Evolutionary conservation across 1,140 invertebrate species (phyloP).

Genomic region (Drosophila murphyi): DNA sequence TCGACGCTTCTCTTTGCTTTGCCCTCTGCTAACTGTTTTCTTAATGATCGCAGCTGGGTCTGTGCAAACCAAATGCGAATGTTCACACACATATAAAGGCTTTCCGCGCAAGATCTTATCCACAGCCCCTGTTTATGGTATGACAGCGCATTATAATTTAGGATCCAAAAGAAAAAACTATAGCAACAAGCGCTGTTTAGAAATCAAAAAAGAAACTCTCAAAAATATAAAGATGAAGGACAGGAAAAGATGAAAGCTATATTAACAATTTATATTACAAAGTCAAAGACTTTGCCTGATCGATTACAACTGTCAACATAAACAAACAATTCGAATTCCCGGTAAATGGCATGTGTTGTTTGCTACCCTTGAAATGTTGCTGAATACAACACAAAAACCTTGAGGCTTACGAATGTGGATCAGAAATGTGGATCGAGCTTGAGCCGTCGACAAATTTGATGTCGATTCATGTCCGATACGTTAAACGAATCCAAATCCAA

Average conservation of each 20-base stretch:
- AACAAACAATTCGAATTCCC: conserved; percentile 6
- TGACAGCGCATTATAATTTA: too few species aligned
- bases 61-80: not conserved
- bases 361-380: conserved; percentile 26
- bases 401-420: conserved; percentile 27
- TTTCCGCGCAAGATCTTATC: not conserved
- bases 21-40: conserved; percentile 33
- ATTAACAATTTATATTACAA: too few species aligned
- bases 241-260: too few species aligned
- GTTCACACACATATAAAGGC: not conserved
- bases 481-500: conserved; percentile 24
- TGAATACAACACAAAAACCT: conserved; percentile 8
- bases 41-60: conserved; percentile 24
- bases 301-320: conserved; percentile 19
- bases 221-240: too few species aligned
- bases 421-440: not conserved
- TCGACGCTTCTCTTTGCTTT: conserved; percentile 55
- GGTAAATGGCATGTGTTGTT: conserved; percentile 10
- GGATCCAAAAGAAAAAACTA: too few species aligned
- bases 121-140: not conserved
- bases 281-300: too few species aligned
- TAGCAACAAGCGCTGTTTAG: too few species aligned
- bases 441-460: conserved; percentile 41
- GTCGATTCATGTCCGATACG: conserved; percentile 37
- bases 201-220: too few species aligned